Evolutionary conservation across 2,113 vertebrate genomes (phyloP).

Genomic region (Tenrec ecaudatus): DNA sequence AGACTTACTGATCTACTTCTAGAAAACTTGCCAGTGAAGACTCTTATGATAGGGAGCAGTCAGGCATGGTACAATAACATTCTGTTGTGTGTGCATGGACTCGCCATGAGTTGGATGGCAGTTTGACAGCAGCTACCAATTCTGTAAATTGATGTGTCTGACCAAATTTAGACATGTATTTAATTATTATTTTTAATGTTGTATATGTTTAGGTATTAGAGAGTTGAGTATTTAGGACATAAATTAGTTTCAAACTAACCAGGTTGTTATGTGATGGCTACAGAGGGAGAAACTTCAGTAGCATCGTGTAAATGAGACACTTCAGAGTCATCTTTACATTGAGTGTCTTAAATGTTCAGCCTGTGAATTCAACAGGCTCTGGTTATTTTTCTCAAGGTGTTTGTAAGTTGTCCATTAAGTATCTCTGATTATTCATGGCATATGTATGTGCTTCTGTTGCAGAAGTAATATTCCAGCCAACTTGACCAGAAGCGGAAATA

Average conservation of each 20-base stretch:
- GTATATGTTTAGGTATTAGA: slow-evolving; percentile 9
- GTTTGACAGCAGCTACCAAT: not conserved
- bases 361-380: slow-evolving; percentile 56
- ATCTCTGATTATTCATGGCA: not conserved
- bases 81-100: not conserved
- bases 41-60: not conserved
- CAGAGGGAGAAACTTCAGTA: not conserved
- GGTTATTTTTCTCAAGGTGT: slow-evolving; percentile 58
- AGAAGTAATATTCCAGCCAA: slow-evolving; percentile 86
- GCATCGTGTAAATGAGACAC: slow-evolving; percentile 35
- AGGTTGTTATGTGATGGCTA: not conserved
- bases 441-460: slow-evolving; percentile 77
- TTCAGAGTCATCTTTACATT: slow-evolving; percentile 33
- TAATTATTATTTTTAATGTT: slow-evolving; percentile 31
- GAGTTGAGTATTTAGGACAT: slow-evolving; percentile 14
- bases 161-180: slow-evolving; percentile 45
- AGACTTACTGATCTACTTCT: not conserved
- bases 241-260: slow-evolving; percentile 1
- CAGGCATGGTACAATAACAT: not conserved
- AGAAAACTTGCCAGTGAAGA: not conserved
- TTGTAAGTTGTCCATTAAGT: slow-evolving; percentile 44
- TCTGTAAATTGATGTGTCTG: not conserved
- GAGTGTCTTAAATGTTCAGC: not conserved
- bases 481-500: slow-evolving; percentile 88
- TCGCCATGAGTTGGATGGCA: not conserved